Conservation (phyloP, 2,888 invertebrate genomes). For the Arrhopalites spinosus region DNA sequence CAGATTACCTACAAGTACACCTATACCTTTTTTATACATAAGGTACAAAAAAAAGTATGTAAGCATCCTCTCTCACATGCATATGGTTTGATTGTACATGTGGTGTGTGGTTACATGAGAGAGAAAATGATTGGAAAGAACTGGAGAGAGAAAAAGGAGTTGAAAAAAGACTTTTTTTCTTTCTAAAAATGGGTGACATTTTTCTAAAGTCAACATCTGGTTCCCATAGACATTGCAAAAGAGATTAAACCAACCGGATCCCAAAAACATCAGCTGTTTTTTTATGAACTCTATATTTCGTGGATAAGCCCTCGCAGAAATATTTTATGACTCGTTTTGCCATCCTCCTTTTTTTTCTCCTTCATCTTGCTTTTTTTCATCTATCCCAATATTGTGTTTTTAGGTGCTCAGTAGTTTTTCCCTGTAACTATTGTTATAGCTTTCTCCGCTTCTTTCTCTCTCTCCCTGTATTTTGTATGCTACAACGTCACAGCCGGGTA, state of each 20-base stretch:
- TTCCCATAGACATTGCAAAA: conserved; percentile 38
- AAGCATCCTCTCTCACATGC: not conserved
- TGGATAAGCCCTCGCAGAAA: conserved; percentile 35
- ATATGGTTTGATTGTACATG: conserved; percentile 11
- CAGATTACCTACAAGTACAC: not conserved
- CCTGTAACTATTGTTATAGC: not conserved
- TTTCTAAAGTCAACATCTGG: conserved; percentile 43
- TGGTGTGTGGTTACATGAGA: not conserved
- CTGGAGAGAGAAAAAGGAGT: not conserved
- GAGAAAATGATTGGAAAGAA: no score
- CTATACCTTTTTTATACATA: not conserved
- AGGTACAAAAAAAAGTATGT: not conserved
- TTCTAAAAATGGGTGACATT: conserved; percentile 33
- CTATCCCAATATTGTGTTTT: conserved; percentile 19
- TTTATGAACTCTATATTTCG: conserved; percentile 43
- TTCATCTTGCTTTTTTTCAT: not conserved
- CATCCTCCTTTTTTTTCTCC: not conserved
- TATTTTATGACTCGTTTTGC: conserved; percentile 38
- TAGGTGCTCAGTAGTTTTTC: not conserved
- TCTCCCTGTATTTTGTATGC: not conserved
- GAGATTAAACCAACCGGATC: conserved; percentile 40
- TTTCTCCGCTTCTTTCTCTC: not conserved
- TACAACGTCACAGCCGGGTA: not conserved
- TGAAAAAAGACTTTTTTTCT: not conserved
- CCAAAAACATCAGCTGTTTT: conserved; percentile 40